These are phyloP conservation scores for Malurus alboscapulatus DNA, from an alignment of 2,113 vertebrate species.

Conservation along the genomic window DNA sequence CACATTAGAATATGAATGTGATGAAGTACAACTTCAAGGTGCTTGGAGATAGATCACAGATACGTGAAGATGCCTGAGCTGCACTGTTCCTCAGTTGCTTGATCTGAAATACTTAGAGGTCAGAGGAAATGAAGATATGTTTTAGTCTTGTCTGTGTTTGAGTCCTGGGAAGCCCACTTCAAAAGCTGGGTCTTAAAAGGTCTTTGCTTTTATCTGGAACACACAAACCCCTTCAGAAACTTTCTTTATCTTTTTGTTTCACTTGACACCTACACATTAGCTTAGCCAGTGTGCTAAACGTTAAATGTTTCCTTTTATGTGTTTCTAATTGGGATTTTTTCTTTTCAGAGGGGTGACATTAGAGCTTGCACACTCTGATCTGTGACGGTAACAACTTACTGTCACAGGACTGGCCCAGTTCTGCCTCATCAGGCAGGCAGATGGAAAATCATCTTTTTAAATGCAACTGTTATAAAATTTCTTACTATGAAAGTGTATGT, in stretches of 20 bases:
- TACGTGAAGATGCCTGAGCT: neutral
- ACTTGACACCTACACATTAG: slow-evolving; percentile 53
- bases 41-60: neutral
- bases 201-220: slow-evolving; percentile 68
- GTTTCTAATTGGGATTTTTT: slow-evolving; percentile 7
- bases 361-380: neutral
- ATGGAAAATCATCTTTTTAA: slow-evolving; percentile 16
- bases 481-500: neutral
- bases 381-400: neutral
- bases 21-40: neutral
- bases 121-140: neutral
- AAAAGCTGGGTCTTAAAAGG: slow-evolving; percentile 56
- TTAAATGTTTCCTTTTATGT: slow-evolving; percentile 63
- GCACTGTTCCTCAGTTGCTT: neutral
- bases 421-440: slow-evolving; percentile 12
- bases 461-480: neutral
- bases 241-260: slow-evolving; percentile 58
- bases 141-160: neutral
- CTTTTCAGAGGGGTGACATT: slow-evolving; percentile 6
- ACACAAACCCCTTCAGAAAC: slow-evolving; percentile 59
- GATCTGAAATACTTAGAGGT: neutral
- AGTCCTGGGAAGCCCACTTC: slow-evolving; percentile 49
- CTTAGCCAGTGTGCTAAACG: slow-evolving; percentile 39
- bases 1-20: neutral
- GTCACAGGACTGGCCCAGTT: neutral